phyloP scores from a whole-genome alignment of 2,888 invertebrate genomes.

The Muschampia staudingeri region DNA sequence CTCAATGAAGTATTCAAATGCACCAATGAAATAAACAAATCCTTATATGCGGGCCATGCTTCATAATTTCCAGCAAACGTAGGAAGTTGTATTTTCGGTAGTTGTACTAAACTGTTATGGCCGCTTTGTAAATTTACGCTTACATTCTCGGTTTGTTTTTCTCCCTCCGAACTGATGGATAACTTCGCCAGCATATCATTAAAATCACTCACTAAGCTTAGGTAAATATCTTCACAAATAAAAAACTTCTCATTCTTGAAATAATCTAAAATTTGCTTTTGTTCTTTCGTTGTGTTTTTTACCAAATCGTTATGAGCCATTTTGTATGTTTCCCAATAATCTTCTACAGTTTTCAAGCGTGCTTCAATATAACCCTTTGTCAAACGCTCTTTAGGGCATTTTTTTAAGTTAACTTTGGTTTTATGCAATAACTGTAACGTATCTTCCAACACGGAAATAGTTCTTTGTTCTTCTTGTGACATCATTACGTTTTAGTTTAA shows the following conservation, averaged over 20 bases:
- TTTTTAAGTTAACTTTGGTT: neutral
- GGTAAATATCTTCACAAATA: neutral
- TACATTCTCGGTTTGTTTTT: neutral
- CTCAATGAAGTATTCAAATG: slow-evolving; percentile 34
- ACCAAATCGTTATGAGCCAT: neutral
- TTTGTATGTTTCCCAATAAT: slow-evolving; percentile 8
- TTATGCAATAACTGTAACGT: neutral
- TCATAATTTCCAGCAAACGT: slow-evolving; percentile 26
- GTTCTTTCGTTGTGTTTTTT: slow-evolving; percentile 9
- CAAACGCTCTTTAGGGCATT: neutral
- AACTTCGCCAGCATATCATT: slow-evolving; percentile 10
- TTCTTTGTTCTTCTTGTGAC: slow-evolving; percentile 13
- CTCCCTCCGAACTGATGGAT: neutral
- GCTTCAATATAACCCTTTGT: slow-evolving; percentile 29
- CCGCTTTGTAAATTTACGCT: slow-evolving; percentile 14
- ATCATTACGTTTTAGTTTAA: neutral
- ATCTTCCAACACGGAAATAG: neutral
- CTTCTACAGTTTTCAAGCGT: neutral
- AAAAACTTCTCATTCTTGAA: neutral
- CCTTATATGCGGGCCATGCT: slow-evolving; percentile 24
- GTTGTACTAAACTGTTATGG: slow-evolving; percentile 10
- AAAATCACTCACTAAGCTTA: neutral
- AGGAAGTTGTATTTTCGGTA: slow-evolving; percentile 58
- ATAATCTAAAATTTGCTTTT: neutral
- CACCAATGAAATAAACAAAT: slow-evolving; percentile 48